These are phyloP conservation scores for Gymnogyps californianus DNA, from an alignment of 2,113 vertebrate species.

Conservation along the genomic window DNA sequence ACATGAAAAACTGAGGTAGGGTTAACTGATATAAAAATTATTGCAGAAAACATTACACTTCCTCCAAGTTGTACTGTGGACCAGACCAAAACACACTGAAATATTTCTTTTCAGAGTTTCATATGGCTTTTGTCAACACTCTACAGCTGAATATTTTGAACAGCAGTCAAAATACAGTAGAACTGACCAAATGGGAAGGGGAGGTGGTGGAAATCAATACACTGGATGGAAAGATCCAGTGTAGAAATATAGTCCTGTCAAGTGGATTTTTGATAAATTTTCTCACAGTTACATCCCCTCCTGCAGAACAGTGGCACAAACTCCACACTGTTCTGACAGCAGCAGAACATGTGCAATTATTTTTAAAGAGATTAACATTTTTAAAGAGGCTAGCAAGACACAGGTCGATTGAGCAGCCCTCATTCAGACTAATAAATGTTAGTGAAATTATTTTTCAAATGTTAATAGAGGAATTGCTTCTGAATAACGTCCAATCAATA, in stretches of 20 bases:
- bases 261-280: background rate
- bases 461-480: background rate
- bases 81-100: background rate
- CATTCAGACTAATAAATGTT: background rate
- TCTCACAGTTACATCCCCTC: background rate
- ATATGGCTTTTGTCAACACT: background rate
- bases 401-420: background rate
- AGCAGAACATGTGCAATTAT: background rate
- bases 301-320: background rate
- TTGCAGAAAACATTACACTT: background rate
- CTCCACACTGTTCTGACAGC: background rate
- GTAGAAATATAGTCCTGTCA: background rate
- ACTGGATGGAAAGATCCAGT: background rate
- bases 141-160: background rate
- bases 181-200: background rate
- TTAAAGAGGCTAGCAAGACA: background rate
- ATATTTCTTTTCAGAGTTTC: background rate
- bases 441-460: background rate
- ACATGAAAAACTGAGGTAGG: background rate
- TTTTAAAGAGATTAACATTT: background rate
- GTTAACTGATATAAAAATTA: background rate
- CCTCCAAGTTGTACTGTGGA: background rate
- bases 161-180: background rate
- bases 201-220: background rate
- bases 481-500: background rate